Evolutionary conservation across 2,113 vertebrate species (phyloP), one percentile per base, ranked within the genome.

Genomic region (Heloderma charlesbogerti): DNA sequence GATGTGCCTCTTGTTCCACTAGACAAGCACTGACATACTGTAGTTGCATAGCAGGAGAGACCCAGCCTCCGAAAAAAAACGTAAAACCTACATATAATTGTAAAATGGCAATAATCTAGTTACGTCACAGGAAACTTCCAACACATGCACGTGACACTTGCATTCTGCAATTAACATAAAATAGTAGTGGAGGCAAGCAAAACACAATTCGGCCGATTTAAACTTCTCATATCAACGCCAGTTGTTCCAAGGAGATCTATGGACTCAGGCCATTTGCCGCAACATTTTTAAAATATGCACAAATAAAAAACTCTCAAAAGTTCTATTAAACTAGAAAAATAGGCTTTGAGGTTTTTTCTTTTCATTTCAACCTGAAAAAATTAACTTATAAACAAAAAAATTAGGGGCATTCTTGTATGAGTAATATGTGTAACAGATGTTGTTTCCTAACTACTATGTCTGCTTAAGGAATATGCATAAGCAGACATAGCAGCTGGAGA

Each of bases 341-440:
- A 31, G 4, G 2, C 82, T 66, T 63, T 77, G 25, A 43, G 9
- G 31, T 31, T 31, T 45, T 27, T 75, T 20, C 25, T 77, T 88
- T 78, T 37, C 16, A 88, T 25, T 88, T 37, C 31, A 88, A 6
- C 29, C 20, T 45, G 8, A 77, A 63, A 34, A 79, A 34, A 77
- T 67, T 48, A 84, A 88, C 20, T 79, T 45, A 78, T 34, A 88
- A n/a, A 63, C 6, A 69, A 87, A 94, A 71, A 89, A 63, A 18
- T 77, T 74, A 94, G 83, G 29, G n/a, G 88, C 71, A 81, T 0
- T 84, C 57, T 27, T 90, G 91, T 93, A 88, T 71, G 37, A 87
- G 79, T 91, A 92, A 92, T 88, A 43, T 29, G 79, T 87, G 93
- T 89, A 92, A 63, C 40, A 92, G 91, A 93, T 92, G 94, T 82